Evolutionary conservation across 1,140 invertebrate species (phyloP), one percentile per base, ranked within the genome.

Genomic region (Cydia amplana): DNA sequence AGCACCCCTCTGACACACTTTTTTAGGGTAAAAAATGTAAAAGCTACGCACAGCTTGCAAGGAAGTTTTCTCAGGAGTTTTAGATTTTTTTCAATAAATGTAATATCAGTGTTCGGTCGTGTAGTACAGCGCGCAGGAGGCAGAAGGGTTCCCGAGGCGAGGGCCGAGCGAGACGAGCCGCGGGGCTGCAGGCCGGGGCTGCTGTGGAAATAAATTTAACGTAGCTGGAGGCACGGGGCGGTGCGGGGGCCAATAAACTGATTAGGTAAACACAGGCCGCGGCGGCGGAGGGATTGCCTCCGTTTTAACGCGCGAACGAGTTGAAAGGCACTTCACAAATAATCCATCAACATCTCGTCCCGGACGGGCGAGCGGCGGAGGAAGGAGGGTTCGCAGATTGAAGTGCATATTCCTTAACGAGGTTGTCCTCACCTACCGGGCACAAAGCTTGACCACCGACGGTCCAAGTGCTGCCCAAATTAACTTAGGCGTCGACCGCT

Each of bases 261-360:
- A 91, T 91, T 90, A 89, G 88, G 87, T 87, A 89, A 90, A 90
- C 89, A 91, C n/a, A 72, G 70, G 25, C 23, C 25, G 74, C 36
- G 51, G 73, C 77, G 81, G 80, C 64, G 78, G 67, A 73, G 75
- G 76, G 81, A 91, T 91, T 91, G 90, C 89, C 90, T 91, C 85
- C 89, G 85, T 91, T 91, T 91, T 92, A 90, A 90, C 90, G 89
- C 88, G 87, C 86, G 89, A 91, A 89, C 88, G 89, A 87, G 90
- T 91, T 92, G 86, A 92, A 92, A 92, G 88, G 87, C 89, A 91
- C 90, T 92, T 90, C 89, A 91, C 90, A 90, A 90, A 91, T 91
- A 91, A 91, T 90, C 90, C 86, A 90, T 91, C 88, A 88, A 88
- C 85, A 86, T 87, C 85, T 89, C 84, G 84, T 86, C 85, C 73